These are phyloP conservation scores for Alligator mississippiensis DNA, from an alignment of 2,113 vertebrate species.

Conservation along the genomic window DNA sequence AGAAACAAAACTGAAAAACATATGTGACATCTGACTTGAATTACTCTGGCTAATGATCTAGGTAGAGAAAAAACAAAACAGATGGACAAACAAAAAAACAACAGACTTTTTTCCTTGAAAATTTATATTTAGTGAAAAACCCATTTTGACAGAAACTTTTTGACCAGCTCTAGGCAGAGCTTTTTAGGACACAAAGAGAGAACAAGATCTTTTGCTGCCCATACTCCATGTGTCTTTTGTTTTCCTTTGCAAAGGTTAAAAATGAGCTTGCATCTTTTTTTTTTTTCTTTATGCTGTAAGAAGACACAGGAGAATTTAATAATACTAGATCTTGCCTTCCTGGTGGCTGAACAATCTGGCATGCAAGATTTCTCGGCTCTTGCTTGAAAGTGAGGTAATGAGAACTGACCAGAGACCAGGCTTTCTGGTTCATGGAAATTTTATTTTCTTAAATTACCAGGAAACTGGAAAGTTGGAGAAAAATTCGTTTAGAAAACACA, in stretches of 20 bases:
- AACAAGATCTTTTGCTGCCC: not conserved
- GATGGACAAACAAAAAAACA: not conserved
- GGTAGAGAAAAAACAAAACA: slow-evolving; percentile 45
- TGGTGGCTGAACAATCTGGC: not conserved
- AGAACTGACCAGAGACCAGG: not conserved
- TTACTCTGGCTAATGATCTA: slow-evolving; percentile 49
- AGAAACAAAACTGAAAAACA: slow-evolving; percentile 64
- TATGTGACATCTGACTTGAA: slow-evolving; percentile 61
- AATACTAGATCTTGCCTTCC: not conserved
- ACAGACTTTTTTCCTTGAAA: not conserved
- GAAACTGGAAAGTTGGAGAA: not conserved
- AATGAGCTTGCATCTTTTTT: not conserved
- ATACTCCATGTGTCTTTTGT: not conserved
- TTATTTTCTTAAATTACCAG: too few species aligned
- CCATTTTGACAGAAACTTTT: not conserved
- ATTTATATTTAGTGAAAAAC: not conserved
- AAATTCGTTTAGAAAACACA: not conserved
- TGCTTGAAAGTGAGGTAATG: not conserved
- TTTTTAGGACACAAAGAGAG: not conserved
- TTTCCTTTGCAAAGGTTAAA: slow-evolving; percentile 2
- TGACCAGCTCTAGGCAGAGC: not conserved
- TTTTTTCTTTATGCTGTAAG: not conserved
- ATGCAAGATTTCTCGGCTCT: slow-evolving; percentile 7
- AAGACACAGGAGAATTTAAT: not conserved
- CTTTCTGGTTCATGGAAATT: not conserved